phyloP scores from a whole-genome alignment of 2,888 invertebrate species.

The Lepidocyrtoides sp. region DNA sequence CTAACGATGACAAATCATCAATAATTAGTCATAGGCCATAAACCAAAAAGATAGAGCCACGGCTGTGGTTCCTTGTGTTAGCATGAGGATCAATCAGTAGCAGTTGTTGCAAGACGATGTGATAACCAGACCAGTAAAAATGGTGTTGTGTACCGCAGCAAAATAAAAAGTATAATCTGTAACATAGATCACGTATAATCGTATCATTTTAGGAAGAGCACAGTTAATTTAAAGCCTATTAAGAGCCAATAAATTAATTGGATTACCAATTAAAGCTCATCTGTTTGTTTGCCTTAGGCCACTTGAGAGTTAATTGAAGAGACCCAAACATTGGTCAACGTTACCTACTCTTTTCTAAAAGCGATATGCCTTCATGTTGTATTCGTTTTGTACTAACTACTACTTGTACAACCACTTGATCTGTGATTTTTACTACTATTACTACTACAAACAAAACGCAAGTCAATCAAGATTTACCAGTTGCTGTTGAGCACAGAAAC shows the following conservation, averaged over 20 bases:
- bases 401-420: slow-evolving; percentile 16
- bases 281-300: slow-evolving; percentile 27
- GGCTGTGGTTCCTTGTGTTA: not conserved
- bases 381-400: not conserved
- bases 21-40: not conserved
- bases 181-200: not conserved
- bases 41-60: not conserved
- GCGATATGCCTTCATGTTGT: not conserved
- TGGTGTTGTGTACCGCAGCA: not conserved
- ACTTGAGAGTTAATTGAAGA: not conserved
- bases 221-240: not conserved
- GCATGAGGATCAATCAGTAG: not conserved
- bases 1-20: not conserved
- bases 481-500: not conserved
- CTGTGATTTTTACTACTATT: slow-evolving; percentile 55
- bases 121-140: not conserved
- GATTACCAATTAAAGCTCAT: slow-evolving; percentile 47
- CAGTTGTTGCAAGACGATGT: not conserved
- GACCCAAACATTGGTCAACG: slow-evolving; percentile 6
- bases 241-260: slow-evolving; percentile 47
- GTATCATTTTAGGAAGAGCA: not conserved
- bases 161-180: not conserved
- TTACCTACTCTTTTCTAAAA: not conserved
- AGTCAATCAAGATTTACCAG: slow-evolving; percentile 2
- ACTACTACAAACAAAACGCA: not conserved